Percentiles rank a stretch among this genome's conserved stretches.
Conservation (phyloP, 1,140 invertebrate species). For the Bombus pascuorum region DNA sequence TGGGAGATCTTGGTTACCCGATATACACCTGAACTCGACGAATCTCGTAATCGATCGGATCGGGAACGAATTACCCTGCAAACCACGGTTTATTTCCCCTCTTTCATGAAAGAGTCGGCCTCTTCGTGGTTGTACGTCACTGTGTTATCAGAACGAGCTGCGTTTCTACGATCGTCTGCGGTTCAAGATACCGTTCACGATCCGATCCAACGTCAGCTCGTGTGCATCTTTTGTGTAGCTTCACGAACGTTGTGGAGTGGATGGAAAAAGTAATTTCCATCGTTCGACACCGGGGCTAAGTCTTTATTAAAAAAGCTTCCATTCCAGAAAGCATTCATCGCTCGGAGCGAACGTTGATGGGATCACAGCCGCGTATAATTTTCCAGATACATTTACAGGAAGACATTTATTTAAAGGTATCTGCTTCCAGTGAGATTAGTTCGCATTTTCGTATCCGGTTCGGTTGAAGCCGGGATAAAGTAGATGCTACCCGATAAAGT, state of each 20-base stretch:
- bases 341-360: not conserved
- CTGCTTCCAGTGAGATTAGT: slow-evolving; percentile 26
- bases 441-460: not conserved
- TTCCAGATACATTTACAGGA: slow-evolving; percentile 32
- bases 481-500: slow-evolving; percentile 31
- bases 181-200: not conserved
- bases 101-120: not conserved
- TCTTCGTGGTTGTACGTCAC: not conserved
- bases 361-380: slow-evolving; percentile 13
- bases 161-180: not conserved
- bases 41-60: not conserved
- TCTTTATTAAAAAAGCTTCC: slow-evolving; percentile 40
- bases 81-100: not conserved
- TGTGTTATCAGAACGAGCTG: not conserved
- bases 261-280: not conserved
- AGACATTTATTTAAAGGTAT: slow-evolving; percentile 46
- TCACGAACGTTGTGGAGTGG: not conserved
- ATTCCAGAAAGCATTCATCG: not conserved
- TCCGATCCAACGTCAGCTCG: not conserved
- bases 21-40: not conserved
- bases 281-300: not conserved
- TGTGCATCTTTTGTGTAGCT: not conserved
- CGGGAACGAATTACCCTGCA: not conserved
- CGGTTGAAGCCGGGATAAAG: not conserved
- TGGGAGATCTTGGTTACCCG: not conserved